A percentile compares a stretch with the other conserved stretches of the same genome.
These are phyloP conservation scores for Thereva unica DNA, from an alignment of 2,888 invertebrate genomes.

Conservation along the genomic window DNA sequence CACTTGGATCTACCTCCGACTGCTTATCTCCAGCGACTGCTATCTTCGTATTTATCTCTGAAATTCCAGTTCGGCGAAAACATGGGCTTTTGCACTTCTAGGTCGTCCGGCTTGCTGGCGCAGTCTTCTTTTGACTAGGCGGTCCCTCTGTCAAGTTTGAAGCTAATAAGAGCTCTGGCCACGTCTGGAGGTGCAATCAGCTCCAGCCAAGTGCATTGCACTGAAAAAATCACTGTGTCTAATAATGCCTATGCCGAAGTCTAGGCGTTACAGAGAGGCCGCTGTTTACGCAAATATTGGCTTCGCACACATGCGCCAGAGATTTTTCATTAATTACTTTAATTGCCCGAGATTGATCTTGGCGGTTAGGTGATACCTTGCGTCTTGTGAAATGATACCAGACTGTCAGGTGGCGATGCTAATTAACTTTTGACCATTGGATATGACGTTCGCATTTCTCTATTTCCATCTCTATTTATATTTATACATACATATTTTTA, in stretches of 20 bases:
- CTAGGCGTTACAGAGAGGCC: neutral
- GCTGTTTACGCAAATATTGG: slow-evolving; percentile 28
- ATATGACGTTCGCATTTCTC: too few relatives aligned
- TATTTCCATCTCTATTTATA: slow-evolving; percentile 14
- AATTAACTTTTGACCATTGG: slow-evolving; percentile 20
- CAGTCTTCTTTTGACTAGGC: slow-evolving; percentile 19
- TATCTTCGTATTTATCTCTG: slow-evolving; percentile 28
- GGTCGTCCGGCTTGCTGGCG: slow-evolving; percentile 10
- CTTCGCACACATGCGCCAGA: slow-evolving; percentile 3
- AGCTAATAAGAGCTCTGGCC: slow-evolving; percentile 5
- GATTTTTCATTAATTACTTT: slow-evolving; percentile 39
- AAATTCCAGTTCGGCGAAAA: slow-evolving; percentile 17
- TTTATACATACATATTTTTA: slow-evolving; percentile 11
- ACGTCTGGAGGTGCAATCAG: slow-evolving; percentile 17
- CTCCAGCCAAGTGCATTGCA: neutral
- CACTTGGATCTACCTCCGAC: too few relatives aligned
- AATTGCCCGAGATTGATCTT: slow-evolving; percentile 34
- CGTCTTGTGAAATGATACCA: slow-evolving; percentile 10
- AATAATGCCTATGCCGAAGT: too few relatives aligned
- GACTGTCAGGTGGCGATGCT: slow-evolving; percentile 29
- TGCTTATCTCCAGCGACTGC: slow-evolving; percentile 12
- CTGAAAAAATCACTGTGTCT: too few relatives aligned
- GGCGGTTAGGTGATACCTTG: slow-evolving; percentile 20
- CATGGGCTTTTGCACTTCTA: slow-evolving; percentile 13
- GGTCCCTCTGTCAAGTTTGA: slow-evolving; percentile 7